phyloP scores from a whole-genome alignment of 1,140 invertebrate genomes.

The Meteorus sp. region DNA sequence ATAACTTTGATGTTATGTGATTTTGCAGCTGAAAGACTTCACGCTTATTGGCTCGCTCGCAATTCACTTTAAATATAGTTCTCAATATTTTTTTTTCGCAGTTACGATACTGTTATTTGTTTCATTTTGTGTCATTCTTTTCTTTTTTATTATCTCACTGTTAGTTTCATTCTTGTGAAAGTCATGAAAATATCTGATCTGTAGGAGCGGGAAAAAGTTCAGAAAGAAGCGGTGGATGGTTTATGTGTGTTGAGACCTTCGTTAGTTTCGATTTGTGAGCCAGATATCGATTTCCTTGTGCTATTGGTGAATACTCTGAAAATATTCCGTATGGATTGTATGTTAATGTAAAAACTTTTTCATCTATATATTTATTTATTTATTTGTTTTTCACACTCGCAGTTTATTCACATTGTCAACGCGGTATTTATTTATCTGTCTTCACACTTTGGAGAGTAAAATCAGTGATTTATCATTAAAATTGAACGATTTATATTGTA shows the following conservation, averaged over 20 bases:
- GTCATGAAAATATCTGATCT: no score
- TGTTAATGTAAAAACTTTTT: conserved; percentile 32
- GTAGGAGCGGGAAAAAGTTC: not conserved
- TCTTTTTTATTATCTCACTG: no score
- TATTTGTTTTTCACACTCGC: not conserved
- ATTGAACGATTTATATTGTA: not conserved
- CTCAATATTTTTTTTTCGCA: conserved; percentile 2
- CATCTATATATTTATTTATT: not conserved
- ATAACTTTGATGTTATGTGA: not conserved
- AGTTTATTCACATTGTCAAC: not conserved
- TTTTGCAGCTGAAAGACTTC: not conserved
- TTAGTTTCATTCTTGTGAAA: no score
- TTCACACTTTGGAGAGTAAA: conserved; percentile 5
- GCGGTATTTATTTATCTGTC: conserved; percentile 3
- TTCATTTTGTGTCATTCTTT: no score
- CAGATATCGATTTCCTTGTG: conserved; percentile 20
- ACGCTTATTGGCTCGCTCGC: conserved; percentile 22
- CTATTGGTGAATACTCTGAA: conserved; percentile 20
- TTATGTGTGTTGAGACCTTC: not conserved
- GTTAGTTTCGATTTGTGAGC: conserved; percentile 15
- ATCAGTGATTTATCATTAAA: conserved; percentile 1
- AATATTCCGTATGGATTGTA: conserved; percentile 36
- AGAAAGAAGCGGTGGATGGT: not conserved
- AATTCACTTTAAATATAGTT: conserved; percentile 31
- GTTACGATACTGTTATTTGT: no score